phyloP scores from a whole-genome alignment of 2,797 vertebrate genomes.

The Saxicola maurus region DNA sequence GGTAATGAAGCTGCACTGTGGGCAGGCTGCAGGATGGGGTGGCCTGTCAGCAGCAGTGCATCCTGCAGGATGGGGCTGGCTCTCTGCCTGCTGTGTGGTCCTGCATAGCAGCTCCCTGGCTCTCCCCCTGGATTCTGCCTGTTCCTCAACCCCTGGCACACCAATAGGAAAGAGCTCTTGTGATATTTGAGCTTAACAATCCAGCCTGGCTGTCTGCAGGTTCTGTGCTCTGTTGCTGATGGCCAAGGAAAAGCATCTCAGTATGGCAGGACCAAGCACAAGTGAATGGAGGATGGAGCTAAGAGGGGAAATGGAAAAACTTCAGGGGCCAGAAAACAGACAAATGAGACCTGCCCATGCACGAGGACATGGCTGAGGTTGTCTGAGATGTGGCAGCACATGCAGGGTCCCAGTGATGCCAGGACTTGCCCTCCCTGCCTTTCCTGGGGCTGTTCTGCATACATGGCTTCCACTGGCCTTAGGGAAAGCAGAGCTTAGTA shows the following conservation, averaged over 20 bases:
- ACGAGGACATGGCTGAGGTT: not conserved
- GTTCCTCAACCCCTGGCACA: not conserved
- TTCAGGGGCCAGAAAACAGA: not conserved
- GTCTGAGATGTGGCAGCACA: rapidly evolving
- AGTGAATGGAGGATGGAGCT: not conserved
- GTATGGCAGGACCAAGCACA: not conserved
- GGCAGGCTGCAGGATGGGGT: not conserved
- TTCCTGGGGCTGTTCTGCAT: not conserved
- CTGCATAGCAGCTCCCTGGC: not conserved
- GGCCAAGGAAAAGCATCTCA: not conserved
- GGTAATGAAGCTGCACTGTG: not conserved
- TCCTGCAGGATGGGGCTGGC: not conserved
- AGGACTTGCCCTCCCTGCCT: not conserved
- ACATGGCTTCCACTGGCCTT: not conserved
- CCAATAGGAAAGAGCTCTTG: not conserved
- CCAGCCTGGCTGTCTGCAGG: rapidly evolving
- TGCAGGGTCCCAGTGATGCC: not conserved
- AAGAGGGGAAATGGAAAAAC: not conserved
- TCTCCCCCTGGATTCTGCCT: not conserved
- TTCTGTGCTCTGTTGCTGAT: not conserved
- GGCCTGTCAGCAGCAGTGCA: not conserved
- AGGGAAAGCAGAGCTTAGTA: not conserved
- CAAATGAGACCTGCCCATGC: not conserved
- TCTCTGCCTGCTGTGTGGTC: not conserved
- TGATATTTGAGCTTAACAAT: not conserved